phyloP scores from a whole-genome alignment of 2,113 vertebrate genomes.

The Chionodraco myersi region DNA sequence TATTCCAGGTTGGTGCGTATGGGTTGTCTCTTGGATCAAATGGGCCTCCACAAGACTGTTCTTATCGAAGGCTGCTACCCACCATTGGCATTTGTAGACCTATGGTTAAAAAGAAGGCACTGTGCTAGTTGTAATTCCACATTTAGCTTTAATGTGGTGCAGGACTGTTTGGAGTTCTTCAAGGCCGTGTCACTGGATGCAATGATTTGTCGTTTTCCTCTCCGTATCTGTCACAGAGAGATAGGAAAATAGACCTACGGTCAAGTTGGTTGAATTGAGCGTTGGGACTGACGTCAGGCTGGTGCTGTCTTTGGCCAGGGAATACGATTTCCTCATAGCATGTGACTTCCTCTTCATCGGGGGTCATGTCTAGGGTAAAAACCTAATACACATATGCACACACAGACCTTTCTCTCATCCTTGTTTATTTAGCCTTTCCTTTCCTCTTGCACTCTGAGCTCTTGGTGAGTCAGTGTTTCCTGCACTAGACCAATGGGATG shows the following conservation, averaged over 20 bases:
- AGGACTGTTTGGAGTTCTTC: not conserved
- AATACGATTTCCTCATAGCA: constrained; percentile 35
- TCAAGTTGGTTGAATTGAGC: not conserved
- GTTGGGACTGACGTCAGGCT: not conserved
- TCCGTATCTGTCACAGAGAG: not conserved
- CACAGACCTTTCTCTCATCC: not conserved
- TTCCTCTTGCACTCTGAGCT: constrained; percentile 19
- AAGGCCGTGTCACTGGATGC: not conserved
- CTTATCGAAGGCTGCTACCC: constrained; percentile 12
- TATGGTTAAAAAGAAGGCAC: constrained; percentile 28
- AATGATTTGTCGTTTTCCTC: not conserved
- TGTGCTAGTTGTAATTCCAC: constrained; percentile 23
- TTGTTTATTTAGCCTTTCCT: constrained; percentile 26
- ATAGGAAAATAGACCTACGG: not conserved
- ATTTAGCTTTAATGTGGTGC: not conserved
- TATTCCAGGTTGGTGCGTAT: not conserved
- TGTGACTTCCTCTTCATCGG: constrained; percentile 37
- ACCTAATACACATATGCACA: no score
- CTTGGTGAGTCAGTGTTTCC: constrained; percentile 52
- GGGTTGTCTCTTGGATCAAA: not conserved
- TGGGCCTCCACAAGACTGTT: not conserved
- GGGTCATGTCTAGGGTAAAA: constrained; percentile 17
- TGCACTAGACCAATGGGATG: not conserved
- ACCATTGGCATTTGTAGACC: constrained; percentile 45
- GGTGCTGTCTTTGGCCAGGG: constrained; percentile 39